Evolutionary conservation across 2,797 vertebrate species (phyloP).

Genomic region (Brachyalestes nurse): DNA sequence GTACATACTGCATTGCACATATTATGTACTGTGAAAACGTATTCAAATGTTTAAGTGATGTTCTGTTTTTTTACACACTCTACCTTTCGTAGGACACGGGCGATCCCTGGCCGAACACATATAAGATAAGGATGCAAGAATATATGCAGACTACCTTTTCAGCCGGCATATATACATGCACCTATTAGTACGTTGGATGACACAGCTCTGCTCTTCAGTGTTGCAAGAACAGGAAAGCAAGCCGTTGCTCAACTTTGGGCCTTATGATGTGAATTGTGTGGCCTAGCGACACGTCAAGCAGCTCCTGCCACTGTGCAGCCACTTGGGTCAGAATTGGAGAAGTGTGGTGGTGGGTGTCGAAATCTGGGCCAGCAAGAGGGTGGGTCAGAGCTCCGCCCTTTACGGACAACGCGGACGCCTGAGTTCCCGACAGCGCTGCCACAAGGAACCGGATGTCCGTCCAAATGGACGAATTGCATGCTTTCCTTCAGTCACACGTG

Average conservation of each 20-base stretch:
- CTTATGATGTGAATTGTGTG: conserved; percentile 64
- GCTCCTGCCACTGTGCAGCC: conserved; percentile 65
- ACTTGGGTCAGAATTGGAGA: conserved; percentile 76
- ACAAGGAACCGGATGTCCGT: conserved; percentile 58
- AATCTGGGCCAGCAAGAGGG: conserved; percentile 71
- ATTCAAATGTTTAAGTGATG: not conserved
- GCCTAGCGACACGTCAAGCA: conserved; percentile 69
- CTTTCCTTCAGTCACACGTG: conserved; percentile 35
- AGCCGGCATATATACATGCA: not conserved
- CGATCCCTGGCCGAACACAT: too few relatives aligned
- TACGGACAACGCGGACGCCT: conserved; percentile 55
- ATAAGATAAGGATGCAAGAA: too few relatives aligned
- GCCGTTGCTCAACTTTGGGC: conserved; percentile 74
- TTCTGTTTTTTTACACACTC: too few relatives aligned
- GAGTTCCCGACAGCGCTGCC: conserved; percentile 55
- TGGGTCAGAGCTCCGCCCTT: conserved; percentile 57
- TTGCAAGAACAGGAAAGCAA: conserved; percentile 69
- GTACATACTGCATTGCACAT: too few relatives aligned
- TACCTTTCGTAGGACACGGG: too few relatives aligned
- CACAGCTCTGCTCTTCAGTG: conserved; percentile 53
- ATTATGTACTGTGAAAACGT: not conserved
- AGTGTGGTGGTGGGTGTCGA: conserved; percentile 81
- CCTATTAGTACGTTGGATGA: not conserved
- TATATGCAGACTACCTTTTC: not conserved
- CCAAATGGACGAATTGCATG: conserved; percentile 8